These are phyloP conservation scores for Chaetura pelagica DNA, from an alignment of 2,113 vertebrate species.

Conservation along the genomic window DNA sequence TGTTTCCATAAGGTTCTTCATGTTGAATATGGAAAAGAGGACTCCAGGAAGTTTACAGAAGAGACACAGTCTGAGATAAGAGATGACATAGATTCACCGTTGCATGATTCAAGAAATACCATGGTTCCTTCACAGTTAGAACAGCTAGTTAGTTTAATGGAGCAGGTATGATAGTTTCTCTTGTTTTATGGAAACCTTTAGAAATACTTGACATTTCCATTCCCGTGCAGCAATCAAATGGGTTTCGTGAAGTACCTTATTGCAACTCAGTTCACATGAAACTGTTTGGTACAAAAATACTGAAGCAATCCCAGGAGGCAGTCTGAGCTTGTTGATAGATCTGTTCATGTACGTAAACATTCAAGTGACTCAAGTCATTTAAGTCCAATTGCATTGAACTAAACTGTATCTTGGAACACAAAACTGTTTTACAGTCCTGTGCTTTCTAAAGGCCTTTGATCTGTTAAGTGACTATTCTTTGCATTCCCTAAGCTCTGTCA, in stretches of 20 bases:
- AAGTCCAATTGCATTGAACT: not conserved
- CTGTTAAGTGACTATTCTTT: not conserved
- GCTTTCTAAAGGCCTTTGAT: not conserved
- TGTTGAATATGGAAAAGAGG: slow-evolving; percentile 76
- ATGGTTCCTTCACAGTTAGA: slow-evolving; percentile 77
- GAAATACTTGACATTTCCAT: not conserved
- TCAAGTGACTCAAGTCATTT: not conserved
- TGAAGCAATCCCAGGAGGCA: not conserved
- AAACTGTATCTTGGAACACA: not conserved
- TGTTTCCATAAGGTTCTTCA: slow-evolving; percentile 77
- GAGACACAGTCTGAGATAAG: not conserved
- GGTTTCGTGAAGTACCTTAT: not conserved
- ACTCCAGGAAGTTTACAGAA: not conserved
- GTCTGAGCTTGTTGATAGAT: not conserved
- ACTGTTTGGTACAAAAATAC: not conserved
- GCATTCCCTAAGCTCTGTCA: not conserved
- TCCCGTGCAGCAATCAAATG: not conserved
- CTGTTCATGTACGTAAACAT: not conserved
- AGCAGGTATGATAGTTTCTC: slow-evolving; percentile 74
- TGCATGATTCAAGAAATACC: not conserved
- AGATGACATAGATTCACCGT: not conserved
- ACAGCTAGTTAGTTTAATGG: slow-evolving; percentile 83
- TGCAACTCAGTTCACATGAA: not conserved
- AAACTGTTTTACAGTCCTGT: not conserved
- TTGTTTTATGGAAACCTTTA: not conserved